These are phyloP conservation scores for Tetragonula carbonaria DNA, from an alignment of 2,888 invertebrate genomes.

Conservation along the genomic window DNA sequence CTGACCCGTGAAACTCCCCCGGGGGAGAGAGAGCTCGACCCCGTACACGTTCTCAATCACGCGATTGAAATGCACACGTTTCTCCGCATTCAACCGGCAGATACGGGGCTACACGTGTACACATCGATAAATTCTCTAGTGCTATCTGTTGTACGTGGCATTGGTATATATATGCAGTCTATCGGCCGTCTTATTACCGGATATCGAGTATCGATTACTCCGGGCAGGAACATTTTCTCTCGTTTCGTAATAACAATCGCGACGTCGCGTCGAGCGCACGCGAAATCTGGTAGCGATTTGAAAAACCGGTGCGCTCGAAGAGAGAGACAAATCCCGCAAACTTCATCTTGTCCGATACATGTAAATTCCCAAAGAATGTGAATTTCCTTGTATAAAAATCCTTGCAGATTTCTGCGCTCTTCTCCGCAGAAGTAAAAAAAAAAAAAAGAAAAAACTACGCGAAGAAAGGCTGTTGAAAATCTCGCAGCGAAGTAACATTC, in stretches of 20 bases:
- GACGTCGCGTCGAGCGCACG: slow-evolving; percentile 34
- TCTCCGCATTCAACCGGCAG: slow-evolving; percentile 65
- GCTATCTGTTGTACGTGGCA: slow-evolving; percentile 46
- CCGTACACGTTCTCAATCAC: slow-evolving; percentile 62
- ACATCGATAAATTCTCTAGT: slow-evolving; percentile 53
- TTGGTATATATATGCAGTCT: slow-evolving; percentile 29
- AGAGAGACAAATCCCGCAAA: background rate
- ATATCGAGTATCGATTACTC: slow-evolving; percentile 61
- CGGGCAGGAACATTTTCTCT: slow-evolving; percentile 55
- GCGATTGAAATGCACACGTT: slow-evolving; percentile 68
- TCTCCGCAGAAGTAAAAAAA: no score
- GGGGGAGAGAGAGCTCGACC: slow-evolving; percentile 34
- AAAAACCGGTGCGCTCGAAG: background rate
- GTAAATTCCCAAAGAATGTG: no score
- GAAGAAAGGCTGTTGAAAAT: no score
- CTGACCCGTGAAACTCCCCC: slow-evolving; percentile 74
- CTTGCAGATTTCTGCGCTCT: no score
- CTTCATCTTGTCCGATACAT: no score
- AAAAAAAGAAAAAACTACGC: no score
- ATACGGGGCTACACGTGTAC: slow-evolving; percentile 59
- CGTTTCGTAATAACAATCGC: slow-evolving; percentile 57
- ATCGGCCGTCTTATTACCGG: slow-evolving; percentile 64
- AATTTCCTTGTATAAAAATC: no score
- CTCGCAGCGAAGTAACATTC: background rate
- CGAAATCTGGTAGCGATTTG: background rate